Evolutionary conservation across 2,113 vertebrate genomes (phyloP), one percentile per base, ranked within the genome.

Genomic region (Pyxicephalus adspersus): DNA sequence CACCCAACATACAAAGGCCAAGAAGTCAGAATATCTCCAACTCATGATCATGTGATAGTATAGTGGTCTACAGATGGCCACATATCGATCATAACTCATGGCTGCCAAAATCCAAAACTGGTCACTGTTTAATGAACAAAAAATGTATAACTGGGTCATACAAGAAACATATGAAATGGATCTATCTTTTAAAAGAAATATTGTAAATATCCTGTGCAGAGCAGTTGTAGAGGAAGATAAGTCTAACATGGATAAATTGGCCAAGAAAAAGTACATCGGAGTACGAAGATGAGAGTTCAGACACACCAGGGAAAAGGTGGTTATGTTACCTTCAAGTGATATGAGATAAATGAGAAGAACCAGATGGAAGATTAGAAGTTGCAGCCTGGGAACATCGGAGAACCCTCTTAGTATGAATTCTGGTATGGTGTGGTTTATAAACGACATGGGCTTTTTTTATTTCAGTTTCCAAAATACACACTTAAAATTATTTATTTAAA

Each of bases 91-190:
- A 63, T 72, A 80, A 23, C 83, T 83, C 86, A 84, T 88, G 60
- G 86, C 84, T 5, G 86, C 76, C 16, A 89, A 61, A 28, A 89
- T 77, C 17, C 86, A 83, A 0, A 83, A 77, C 67, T 89, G 83
- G 0, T 80, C 28, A 23, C 57, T 18, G 54, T 5, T 3, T 8
- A 80, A 64, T 0, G 77, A 72, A 7, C 38, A 22, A 60, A 45
- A 80, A 38, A 80, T 71, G 45, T 80, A 85, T 84, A 87, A 89
- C 77, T 87, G 84, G 16, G 85, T 55, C 20, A 87, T 87, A 34
- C 86, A 87, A 3, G 60, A 68, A 2, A 0, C 0, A 57, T 87
- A 87, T 0, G 77, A 87, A 50, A 88, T 80, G 31, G 64, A 60
- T 26, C 18, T 51, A 15, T 84, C 9, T 0, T 34, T 71, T 58